Base-by-base conservation (phyloP, 2,888 invertebrate species). In the Conomelus anceps region DNA sequence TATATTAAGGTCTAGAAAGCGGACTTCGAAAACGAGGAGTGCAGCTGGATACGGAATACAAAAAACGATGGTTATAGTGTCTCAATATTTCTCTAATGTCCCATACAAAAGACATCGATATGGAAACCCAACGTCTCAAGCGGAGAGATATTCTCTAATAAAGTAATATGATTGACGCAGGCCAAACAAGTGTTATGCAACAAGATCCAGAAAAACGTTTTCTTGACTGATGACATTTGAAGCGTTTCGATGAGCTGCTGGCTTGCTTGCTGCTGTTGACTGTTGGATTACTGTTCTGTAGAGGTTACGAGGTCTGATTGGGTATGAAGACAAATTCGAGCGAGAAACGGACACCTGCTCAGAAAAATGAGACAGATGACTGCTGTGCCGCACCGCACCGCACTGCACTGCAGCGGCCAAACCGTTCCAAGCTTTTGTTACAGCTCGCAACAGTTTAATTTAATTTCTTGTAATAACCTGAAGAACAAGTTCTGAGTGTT, bases 391-490 rank as follows among this genome's bases (percentile, higher is more conserved):
- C 7, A 63, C 63, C 13, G 63, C n/a, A 0, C n/a, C n/a, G 63
- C 63, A 63, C 63, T 7, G 63, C 7, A 63, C 63, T n/a, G 63
- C n/a, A 0, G n/a, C 63, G 63, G 13, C 34, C 34, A 34, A 63
- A 63, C 63, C n/a, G 63, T n/a, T 63, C 63, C 63, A 63, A n/a
- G 63, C 63, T 63, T 63, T 63, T 63, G 63, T 63, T 63, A n/a
- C 63, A 63, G 63, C 63, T 63, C 63, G 86, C 29, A 86, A 86
- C 86, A 86, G 86, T 86, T 86, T 86, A 86, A 86, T 86, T 86
- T 86, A 86, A 86, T 86, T 86, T 86, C 86, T 86, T 86, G 86
- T 86, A 86, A 86, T 86, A 86, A 86, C 86, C 24, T 29, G 86
- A 86, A 86, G 86, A 86, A 86, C 86, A 86, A 86, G 86, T 86